Conservation (phyloP, 2,888 invertebrate genomes). For the Eustalomyia histrio region DNA sequence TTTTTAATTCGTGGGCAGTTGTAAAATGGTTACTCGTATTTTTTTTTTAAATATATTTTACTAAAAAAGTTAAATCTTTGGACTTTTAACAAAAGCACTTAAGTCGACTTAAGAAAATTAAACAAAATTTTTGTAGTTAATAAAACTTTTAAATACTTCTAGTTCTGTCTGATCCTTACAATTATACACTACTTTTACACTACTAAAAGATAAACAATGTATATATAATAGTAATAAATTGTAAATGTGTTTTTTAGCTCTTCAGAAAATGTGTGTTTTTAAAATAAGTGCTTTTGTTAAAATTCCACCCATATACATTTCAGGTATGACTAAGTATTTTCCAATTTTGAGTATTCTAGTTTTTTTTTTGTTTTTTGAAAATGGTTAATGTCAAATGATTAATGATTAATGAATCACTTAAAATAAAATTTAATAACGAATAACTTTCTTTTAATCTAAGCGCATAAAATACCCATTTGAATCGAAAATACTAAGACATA, state of each 20-base stretch:
- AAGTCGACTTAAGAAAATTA: too few species aligned
- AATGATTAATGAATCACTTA: slow-evolving; percentile 40
- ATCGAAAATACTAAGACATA: slow-evolving; percentile 6
- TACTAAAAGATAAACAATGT: too few species aligned
- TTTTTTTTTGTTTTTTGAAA: slow-evolving; percentile 12
- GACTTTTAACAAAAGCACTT: too few species aligned
- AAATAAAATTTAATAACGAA: background rate
- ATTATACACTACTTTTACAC: too few species aligned
- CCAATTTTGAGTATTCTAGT: background rate
- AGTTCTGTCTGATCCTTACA: too few species aligned
- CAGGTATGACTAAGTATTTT: background rate
- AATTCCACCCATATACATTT: too few species aligned
- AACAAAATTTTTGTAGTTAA: too few species aligned
- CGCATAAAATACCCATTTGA: background rate
- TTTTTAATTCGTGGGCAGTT: slow-evolving; percentile 4
- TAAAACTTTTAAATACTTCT: too few species aligned
- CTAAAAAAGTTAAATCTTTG: background rate
- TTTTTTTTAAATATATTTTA: background rate
- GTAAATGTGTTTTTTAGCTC: too few species aligned
- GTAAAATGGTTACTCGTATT: slow-evolving; percentile 14
- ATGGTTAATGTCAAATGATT: slow-evolving; percentile 37
- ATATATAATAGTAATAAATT: too few species aligned
- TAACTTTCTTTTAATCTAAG: background rate
- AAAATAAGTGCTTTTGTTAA: too few species aligned
- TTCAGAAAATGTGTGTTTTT: too few species aligned